Evolutionary conservation across 2,888 invertebrate genomes (phyloP).

Genomic region (Lasioglossum pauxillum): DNA sequence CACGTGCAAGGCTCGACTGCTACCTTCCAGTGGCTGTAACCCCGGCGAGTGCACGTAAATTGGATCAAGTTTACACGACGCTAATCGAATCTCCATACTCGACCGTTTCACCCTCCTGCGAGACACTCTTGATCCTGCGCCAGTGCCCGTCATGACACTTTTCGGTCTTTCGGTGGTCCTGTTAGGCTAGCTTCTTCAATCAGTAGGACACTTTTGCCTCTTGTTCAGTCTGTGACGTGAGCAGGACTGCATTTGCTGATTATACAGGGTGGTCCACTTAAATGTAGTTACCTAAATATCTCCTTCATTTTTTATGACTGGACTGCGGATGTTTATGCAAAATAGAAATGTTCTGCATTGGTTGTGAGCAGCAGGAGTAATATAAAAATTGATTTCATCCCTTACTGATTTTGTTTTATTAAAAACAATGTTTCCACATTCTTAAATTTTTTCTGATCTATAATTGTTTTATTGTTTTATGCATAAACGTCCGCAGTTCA

Average conservation of each 20-base stretch:
- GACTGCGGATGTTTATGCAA: too few relatives aligned
- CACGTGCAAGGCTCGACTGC: conserved; percentile 27
- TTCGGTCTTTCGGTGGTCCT: not conserved
- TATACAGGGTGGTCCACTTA: not conserved
- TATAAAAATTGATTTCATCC: too few relatives aligned
- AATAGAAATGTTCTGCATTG: too few relatives aligned
- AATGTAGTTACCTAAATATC: too few relatives aligned
- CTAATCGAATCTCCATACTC: conserved; percentile 63
- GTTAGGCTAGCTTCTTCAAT: not conserved
- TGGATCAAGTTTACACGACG: conserved; percentile 60
- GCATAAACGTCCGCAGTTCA: too few relatives aligned
- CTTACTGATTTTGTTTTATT: too few relatives aligned
- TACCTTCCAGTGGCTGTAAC: conserved; percentile 20
- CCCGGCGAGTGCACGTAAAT: conserved; percentile 45
- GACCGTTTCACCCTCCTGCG: conserved; percentile 24
- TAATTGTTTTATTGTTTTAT: too few relatives aligned
- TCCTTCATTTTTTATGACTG: too few relatives aligned
- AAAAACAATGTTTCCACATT: too few relatives aligned
- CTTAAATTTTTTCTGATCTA: too few relatives aligned
- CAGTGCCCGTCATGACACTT: not conserved
- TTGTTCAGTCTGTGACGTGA: not conserved
- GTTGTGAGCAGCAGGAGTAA: too few relatives aligned
- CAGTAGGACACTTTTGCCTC: not conserved
- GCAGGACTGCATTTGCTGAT: not conserved
- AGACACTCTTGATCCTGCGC: not conserved